phyloP scores from a whole-genome alignment of 1,140 invertebrate genomes.

The Lepidurus packardi region DNA sequence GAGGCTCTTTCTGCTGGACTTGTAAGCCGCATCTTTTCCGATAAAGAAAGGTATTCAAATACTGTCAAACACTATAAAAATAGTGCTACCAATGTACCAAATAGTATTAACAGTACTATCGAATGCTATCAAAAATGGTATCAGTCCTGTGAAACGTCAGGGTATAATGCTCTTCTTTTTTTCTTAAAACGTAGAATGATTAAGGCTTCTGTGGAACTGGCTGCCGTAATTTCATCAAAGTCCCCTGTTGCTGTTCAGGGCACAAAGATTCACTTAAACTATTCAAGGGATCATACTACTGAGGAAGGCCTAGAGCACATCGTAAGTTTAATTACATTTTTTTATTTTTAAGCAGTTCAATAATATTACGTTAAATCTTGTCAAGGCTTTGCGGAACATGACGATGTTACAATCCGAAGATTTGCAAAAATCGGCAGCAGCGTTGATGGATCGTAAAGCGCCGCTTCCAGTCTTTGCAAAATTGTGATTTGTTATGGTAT shows the following conservation, averaged over 20 bases:
- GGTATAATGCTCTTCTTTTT: background rate
- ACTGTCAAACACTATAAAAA: background rate
- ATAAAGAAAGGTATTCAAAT: slow-evolving; percentile 58
- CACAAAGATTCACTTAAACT: slow-evolving; percentile 75
- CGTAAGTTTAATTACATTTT: slow-evolving; percentile 48
- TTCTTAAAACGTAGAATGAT: slow-evolving; percentile 54
- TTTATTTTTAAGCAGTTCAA: background rate
- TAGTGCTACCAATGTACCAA: background rate
- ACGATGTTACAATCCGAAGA: slow-evolving; percentile 87
- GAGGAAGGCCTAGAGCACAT: slow-evolving; percentile 80
- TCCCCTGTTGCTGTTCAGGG: slow-evolving; percentile 91
- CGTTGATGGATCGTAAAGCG: slow-evolving; percentile 41
- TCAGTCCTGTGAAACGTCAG: background rate
- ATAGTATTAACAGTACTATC: too few relatives aligned
- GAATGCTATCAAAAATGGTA: too few relatives aligned
- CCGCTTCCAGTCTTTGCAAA: slow-evolving; percentile 27
- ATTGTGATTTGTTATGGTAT: slow-evolving; percentile 28
- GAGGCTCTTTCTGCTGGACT: slow-evolving; percentile 74
- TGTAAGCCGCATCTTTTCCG: slow-evolving; percentile 64
- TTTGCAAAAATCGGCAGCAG: slow-evolving; percentile 69
- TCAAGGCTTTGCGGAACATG: slow-evolving; percentile 70
- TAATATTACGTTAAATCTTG: slow-evolving; percentile 42
- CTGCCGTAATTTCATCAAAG: slow-evolving; percentile 73
- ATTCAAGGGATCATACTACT: slow-evolving; percentile 79
- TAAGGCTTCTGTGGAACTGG: slow-evolving; percentile 62